Percentiles rank a stretch among this genome's conserved stretches.
phyloP scores from a whole-genome alignment of 1,140 invertebrate genomes.

The Micrasema minimum region DNA sequence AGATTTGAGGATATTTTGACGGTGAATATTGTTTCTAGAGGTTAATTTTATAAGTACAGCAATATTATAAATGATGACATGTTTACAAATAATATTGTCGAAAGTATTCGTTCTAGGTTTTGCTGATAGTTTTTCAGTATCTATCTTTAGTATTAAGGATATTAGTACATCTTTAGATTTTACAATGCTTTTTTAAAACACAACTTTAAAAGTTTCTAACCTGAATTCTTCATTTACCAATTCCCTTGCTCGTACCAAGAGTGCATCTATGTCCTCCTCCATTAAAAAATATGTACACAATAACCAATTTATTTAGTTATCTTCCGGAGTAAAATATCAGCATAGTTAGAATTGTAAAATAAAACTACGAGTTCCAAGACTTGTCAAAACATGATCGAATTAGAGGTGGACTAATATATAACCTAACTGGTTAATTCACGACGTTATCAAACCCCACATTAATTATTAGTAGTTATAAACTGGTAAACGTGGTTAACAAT shows the following conservation, averaged over 20 bases:
- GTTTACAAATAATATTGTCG: not conserved
- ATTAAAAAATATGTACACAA: not conserved
- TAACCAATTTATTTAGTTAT: not conserved
- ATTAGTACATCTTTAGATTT: not conserved
- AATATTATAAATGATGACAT: not conserved
- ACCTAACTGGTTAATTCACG: no score
- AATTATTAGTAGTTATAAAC: no score
- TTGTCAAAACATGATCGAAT: no score
- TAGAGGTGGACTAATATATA: no score
- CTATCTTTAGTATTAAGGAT: not conserved
- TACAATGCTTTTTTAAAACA: not conserved
- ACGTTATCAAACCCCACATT: no score
- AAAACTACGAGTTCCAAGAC: no score
- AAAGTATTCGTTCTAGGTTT: no score
- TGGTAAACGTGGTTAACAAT: no score
- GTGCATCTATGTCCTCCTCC: constrained; percentile 29
- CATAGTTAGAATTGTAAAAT: not conserved
- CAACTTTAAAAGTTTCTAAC: constrained; percentile 23
- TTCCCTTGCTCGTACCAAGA: constrained; percentile 21
- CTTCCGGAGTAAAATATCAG: not conserved
- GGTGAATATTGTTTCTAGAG: no score
- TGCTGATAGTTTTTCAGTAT: no score
- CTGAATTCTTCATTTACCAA: constrained; percentile 42
- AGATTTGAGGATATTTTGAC: no score
- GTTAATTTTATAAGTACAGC: not conserved